Evolutionary conservation across 2,113 vertebrate genomes (phyloP), one percentile per base, ranked within the genome.

Genomic region (Leptodactylus fuscus): DNA sequence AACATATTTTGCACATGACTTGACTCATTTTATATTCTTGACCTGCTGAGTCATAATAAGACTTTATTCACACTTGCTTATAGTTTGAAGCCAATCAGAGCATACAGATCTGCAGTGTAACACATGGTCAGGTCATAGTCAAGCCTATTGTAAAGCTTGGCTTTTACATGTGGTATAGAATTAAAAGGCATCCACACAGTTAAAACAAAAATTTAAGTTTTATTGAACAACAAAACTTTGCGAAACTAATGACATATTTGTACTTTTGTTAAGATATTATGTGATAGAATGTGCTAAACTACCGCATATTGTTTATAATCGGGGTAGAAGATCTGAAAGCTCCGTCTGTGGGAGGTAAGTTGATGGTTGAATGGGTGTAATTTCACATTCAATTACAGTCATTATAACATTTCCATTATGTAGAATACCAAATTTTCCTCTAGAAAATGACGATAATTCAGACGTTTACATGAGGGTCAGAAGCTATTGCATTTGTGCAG

Each of bases 401-500:
- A 76, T 76, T 75, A 27, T 48, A 76, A 76, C 48, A 76, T 38
- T 49, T 76, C 46, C 27, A 76, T 29, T 27, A 67, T 67, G 62
- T 18, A 67, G 36, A 67, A 67, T 29, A 20, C 8, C 0, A 15
- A 5, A 4, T 65, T 32, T 65, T 16, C 62, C 3, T 48, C 12
- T 49, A 32, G 24, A 76, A 76, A 76, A 49, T 51, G 44, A 51
- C 34, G 62, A 67, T 67, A 67, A 67, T 67, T 67, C 32, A 67
- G 1, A 67, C 62, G 18, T 67, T 67, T 67, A 18, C 62, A 34
- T 32, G 36, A 36, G 62, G 62, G 29, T 67, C 62, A 20, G 9
- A 67, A 67, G 32, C 32, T 34, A 29, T 67, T 67, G 32, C 36
- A 34, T 67, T 67, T 7, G 20, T 8, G 16, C 29, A 36, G 29